Conservation (phyloP, 2,113 vertebrate species). For the Meriones unguiculatus region DNA sequence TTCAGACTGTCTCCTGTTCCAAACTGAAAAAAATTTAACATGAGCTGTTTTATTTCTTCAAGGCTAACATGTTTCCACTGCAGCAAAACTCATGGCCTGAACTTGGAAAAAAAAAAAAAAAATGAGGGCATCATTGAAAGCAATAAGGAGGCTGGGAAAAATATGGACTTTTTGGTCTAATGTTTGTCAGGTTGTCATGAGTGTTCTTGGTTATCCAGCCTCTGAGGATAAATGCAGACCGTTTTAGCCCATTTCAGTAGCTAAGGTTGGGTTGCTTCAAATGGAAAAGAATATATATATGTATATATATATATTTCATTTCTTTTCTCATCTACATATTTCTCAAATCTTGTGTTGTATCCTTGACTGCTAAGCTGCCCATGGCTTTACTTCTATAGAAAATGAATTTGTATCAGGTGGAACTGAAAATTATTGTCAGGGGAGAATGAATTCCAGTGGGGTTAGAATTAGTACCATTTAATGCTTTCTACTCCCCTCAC, state of each 20-base stretch:
- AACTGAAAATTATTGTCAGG: conserved; percentile 73
- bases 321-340: neutral
- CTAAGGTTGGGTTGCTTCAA: conserved; percentile 44
- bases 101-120: conserved; percentile 69
- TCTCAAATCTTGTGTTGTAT: neutral
- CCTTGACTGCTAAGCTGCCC: conserved; percentile 51
- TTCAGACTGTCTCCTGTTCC: neutral
- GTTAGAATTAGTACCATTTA: conserved; percentile 75
- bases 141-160: conserved; percentile 47
- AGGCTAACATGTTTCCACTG: conserved; percentile 11
- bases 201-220: neutral
- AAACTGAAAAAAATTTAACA: neutral
- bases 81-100: conserved; percentile 16
- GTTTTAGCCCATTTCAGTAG: conserved; percentile 48
- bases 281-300: conserved; percentile 29
- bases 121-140: conserved; percentile 60
- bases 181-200: neutral
- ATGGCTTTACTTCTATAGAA: conserved; percentile 64
- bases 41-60: conserved; percentile 35
- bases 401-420: conserved; percentile 50
- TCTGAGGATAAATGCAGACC: neutral
- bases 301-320: neutral
- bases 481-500: conserved; percentile 57
- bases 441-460: conserved; percentile 74
- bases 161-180: conserved; percentile 13